Conservation (phyloP, 2,888 invertebrate species). For the Conus canariensis region DNA sequence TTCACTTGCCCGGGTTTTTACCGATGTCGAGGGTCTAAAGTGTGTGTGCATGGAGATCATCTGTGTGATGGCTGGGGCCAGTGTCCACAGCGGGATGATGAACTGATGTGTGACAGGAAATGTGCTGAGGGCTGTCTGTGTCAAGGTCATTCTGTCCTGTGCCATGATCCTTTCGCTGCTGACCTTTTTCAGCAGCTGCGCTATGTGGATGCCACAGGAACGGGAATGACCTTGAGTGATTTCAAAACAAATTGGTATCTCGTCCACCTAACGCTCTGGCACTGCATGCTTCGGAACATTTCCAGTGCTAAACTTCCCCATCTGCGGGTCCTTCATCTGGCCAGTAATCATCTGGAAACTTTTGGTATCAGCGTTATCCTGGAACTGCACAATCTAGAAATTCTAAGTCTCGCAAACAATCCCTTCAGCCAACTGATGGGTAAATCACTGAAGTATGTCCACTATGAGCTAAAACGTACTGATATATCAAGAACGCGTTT, state of each 20-base stretch:
- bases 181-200: background rate
- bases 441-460: background rate
- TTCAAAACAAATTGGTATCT: background rate
- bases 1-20: background rate
- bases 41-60: background rate
- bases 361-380: background rate
- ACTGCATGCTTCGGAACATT: background rate
- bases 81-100: conserved; percentile 15
- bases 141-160: background rate
- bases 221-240: background rate
- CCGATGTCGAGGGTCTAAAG: background rate
- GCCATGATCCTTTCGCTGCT: background rate
- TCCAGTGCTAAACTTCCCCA: background rate
- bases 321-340: background rate
- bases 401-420: background rate
- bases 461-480: background rate
- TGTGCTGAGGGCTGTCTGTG: background rate
- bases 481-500: background rate
- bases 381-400: background rate
- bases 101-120: background rate
- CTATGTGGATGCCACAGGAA: background rate
- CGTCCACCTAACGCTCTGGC: background rate
- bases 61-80: conserved; percentile 6
- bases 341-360: background rate
- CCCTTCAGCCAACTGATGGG: background rate